phyloP scores from a whole-genome alignment of 1,140 invertebrate genomes.

The Luehdorfia chinensis region DNA sequence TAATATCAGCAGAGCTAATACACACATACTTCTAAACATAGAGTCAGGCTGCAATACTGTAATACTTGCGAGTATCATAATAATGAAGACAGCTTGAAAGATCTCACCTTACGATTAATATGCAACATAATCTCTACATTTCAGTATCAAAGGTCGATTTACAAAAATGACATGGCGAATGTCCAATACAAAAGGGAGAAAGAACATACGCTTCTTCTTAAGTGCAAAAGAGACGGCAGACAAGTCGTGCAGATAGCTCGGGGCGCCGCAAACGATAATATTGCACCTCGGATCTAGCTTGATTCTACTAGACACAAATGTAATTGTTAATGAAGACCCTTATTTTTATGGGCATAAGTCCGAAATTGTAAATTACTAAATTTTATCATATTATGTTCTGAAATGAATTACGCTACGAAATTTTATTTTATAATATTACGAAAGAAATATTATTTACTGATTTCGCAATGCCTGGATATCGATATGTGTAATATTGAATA shows the following conservation, averaged over 20 bases:
- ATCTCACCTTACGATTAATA: slow-evolving; percentile 44
- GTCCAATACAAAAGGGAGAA: slow-evolving; percentile 30
- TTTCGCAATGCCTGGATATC: no score
- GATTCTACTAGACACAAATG: slow-evolving; percentile 44
- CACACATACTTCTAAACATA: neutral
- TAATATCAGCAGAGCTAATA: neutral
- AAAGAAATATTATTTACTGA: no score
- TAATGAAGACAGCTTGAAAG: slow-evolving; percentile 27
- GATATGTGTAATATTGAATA: no score
- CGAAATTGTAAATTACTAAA: slow-evolving; percentile 7
- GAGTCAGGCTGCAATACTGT: neutral
- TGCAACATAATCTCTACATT: slow-evolving; percentile 50
- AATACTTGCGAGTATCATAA: slow-evolving; percentile 10
- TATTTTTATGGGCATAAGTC: slow-evolving; percentile 26
- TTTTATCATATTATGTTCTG: neutral
- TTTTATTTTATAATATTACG: no score
- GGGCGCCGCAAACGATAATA: slow-evolving; percentile 53
- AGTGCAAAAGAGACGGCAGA: slow-evolving; percentile 22
- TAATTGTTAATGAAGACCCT: slow-evolving; percentile 24
- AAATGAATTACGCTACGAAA: slow-evolving; percentile 6
- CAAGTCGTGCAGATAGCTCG: slow-evolving; percentile 38
- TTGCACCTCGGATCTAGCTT: slow-evolving; percentile 44
- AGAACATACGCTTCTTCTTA: slow-evolving; percentile 19
- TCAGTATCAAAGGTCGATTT: slow-evolving; percentile 60
- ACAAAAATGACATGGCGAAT: slow-evolving; percentile 65